phyloP scores from a whole-genome alignment of 2,888 invertebrate species.

The Nymphalis urticae region DNA sequence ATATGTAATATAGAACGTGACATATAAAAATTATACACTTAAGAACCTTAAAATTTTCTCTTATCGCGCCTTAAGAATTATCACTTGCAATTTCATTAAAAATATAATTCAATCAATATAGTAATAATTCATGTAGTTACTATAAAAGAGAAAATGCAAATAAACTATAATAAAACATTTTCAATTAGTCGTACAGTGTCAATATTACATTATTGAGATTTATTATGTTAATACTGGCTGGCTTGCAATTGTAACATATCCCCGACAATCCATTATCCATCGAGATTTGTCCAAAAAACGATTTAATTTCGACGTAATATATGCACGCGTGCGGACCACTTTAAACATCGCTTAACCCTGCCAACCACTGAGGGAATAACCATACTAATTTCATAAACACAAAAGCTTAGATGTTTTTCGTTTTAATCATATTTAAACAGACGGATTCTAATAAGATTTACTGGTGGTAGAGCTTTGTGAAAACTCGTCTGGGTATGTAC shows the following conservation, averaged over 20 bases:
- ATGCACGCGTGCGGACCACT: slow-evolving; percentile 50
- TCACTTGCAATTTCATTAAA: too few relatives aligned
- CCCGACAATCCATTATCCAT: slow-evolving; percentile 30
- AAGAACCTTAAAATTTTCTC: too few relatives aligned
- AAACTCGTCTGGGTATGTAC: too few relatives aligned
- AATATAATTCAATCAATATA: too few relatives aligned
- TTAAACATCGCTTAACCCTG: slow-evolving; percentile 16
- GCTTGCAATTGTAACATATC: slow-evolving; percentile 25
- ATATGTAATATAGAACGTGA: too few relatives aligned
- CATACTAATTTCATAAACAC: neutral
- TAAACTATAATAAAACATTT: slow-evolving; percentile 8
- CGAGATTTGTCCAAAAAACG: slow-evolving; percentile 43
- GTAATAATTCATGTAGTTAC: neutral
- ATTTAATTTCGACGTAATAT: slow-evolving; percentile 51
- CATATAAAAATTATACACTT: too few relatives aligned
- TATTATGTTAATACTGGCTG: slow-evolving; percentile 25
- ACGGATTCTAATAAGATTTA: too few relatives aligned
- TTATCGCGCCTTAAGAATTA: too few relatives aligned
- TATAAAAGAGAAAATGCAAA: slow-evolving; percentile 8
- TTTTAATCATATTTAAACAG: too few relatives aligned
- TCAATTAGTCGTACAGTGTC: slow-evolving; percentile 17
- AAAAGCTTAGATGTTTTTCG: too few relatives aligned
- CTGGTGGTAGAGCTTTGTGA: too few relatives aligned
- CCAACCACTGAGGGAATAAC: slow-evolving; percentile 4
- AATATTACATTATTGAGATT: slow-evolving; percentile 29